Percentiles rank a stretch among this genome's conserved stretches.
phyloP scores from a whole-genome alignment of 2,888 invertebrate species.

The Linnaemya tessellans region DNA sequence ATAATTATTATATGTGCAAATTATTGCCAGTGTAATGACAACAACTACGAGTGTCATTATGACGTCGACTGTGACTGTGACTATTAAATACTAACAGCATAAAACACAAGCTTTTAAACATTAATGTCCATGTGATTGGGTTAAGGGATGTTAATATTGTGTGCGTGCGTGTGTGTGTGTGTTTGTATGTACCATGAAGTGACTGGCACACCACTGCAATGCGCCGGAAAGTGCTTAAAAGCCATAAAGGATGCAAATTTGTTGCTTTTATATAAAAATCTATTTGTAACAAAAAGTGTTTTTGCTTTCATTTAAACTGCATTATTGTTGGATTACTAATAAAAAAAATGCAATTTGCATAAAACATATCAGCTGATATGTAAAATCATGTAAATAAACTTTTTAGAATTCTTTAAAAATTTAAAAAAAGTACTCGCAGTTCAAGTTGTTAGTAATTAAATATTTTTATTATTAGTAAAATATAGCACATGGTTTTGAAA shows the following conservation, averaged over 20 bases:
- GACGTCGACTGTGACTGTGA: background rate
- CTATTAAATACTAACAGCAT: background rate
- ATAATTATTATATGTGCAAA: constrained; percentile 37
- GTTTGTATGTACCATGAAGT: background rate
- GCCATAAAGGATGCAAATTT: constrained; percentile 57
- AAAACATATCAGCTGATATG: background rate
- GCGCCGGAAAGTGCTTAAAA: constrained; percentile 56
- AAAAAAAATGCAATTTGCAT: constrained; percentile 2
- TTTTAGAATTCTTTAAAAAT: background rate
- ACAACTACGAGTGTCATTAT: constrained; percentile 9
- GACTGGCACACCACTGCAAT: constrained; percentile 53
- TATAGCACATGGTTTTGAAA: too few species aligned
- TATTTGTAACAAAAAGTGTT: background rate
- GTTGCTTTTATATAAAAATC: constrained; percentile 20
- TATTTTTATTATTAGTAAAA: background rate
- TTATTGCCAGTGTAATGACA: constrained; percentile 34
- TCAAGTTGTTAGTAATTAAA: background rate
- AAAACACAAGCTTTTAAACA: constrained; percentile 25
- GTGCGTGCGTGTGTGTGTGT: background rate
- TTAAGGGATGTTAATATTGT: background rate
- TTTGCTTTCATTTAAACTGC: constrained; percentile 1
- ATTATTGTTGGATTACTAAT: background rate
- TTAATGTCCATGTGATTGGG: constrained; percentile 23
- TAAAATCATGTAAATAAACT: background rate
- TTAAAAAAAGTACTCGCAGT: background rate